Evolutionary conservation across 2,888 invertebrate genomes (phyloP), one percentile per base, ranked within the genome.

Genomic region (Stenodema calcarata): DNA sequence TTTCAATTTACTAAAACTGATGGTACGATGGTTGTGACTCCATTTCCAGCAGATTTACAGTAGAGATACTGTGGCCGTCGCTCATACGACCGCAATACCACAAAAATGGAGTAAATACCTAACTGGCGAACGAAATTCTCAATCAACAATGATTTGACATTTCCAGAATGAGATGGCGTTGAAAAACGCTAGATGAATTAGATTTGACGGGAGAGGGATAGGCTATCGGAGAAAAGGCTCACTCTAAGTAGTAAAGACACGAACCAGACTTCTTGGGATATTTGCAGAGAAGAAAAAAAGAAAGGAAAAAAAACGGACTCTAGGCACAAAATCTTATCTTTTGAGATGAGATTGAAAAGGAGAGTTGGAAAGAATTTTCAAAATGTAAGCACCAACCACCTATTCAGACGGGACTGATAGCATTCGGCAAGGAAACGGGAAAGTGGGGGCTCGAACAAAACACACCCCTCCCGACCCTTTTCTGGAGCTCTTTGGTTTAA

Each of bases 401-500:
- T 73, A 12, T 70, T 70, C 35, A 16, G 14, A 78, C 14, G 18
- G 78, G 47, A 78, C 6, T 78, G 44, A 44, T 78, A 78, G 78
- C 18, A 78, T 44, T 44, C 78, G 73, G 12, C 18, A 62, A 42
- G 35, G 70, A 44, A 41, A 54, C 50, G 42, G 70, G 14, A 42
- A 4, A 27, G 42, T 9, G 42, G 83, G 44, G 73, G 23, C 23
- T 35, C 83, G 81, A 81, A 81, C 81, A 62, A 62, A 78, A 54
- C 80, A 2, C 35, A 4, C 41, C 78, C 12, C 3, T 27, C 44
- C 23, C 62, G 4, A 27, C 23, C 27, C 73, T 70, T 70, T 23
- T 50, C 50, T 42, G 28, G 18, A 18, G 70, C 73, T 83, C 73
- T 78, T 86, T 76, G 86, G 76, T 86, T n/a, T 86, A 86, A 86